Base-by-base conservation (phyloP, 2,888 invertebrate species). In the Thymelicus lineola region DNA sequence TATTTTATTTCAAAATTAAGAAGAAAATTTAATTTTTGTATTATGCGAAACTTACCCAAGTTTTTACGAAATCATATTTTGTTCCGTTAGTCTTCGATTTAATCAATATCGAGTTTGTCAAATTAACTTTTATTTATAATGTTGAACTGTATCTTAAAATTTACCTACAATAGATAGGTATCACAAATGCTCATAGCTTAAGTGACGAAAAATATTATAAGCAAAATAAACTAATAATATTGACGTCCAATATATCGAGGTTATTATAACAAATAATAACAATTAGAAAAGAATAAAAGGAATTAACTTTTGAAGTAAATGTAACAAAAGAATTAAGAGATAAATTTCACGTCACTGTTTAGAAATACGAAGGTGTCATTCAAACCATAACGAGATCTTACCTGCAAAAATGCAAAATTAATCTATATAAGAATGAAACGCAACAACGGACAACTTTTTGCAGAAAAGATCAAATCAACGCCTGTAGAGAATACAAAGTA, bases 371-470 rank as follows among this genome's bases (percentile, higher is more conserved):
- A 88, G 82, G 75, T 86, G 90, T 88, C 91, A 89, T 83, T 89
- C 89, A 89, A 83, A 84, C 77, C 78, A 75, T 87, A 91, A 91
- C 89, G 86, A 89, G 89, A 82, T 81, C 70, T 80, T 86, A 83
- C 82, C 81, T 84, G 83, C 72, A 70, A 66, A 70, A 73, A 70
- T 81, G 77, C 82, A 79, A 84, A 83, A 80, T 83, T 87, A 87
- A 88, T 88, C 86, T 82, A 78, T 82, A 78, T 77, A 82, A 78
- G 75, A 73, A 68, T 71, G 74, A 76, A 79, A 79, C 80, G 79
- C 77, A 84, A 84, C 82, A 84, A 86, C 81, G 82, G 84, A 83
- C 61, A 73, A 67, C 78, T 76, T 78, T 82, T 84, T 82, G 79
- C 77, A 81, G 84, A 83, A 86, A 84, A 77, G 79, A 80, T 81